Evolutionary conservation across 2,888 invertebrate genomes (phyloP), one percentile per base, ranked within the genome.

Genomic region (Isoperla grammatica): DNA sequence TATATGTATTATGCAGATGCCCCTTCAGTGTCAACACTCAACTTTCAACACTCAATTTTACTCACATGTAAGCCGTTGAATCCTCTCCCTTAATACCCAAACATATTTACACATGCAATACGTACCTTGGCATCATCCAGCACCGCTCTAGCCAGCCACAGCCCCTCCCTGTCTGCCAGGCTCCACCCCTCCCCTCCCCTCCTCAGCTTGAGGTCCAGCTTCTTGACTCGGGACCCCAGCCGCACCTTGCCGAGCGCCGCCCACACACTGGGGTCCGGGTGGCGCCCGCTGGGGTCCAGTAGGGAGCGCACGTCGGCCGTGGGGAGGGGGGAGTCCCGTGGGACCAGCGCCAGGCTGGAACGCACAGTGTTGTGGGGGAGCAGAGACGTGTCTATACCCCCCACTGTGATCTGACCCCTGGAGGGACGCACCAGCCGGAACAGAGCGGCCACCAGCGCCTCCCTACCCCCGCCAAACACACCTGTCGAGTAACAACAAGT

Each of bases 131-230:
- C 37, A 11, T 39, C 8, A 39, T 15, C 39, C 12, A 53, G 9
- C 35, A 53, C 35, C 4, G 39, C 53, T 17, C 39, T 37, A 15
- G 53, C 53, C 37, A 53, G 19, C 53, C 53, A 53, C 39, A 53
- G 11, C 39, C 37, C 13, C 17, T 53, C 39, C 12, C 53, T 17
- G 15, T 50, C 49, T 11, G 15, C 29, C 13, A 50, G 35, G 12
- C 29, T 11, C 13, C 22, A n/a, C 15, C 29, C 49, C 35, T 23
- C 13, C n/a, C 49, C 23, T 29, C 23, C 35, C 15, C 42, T 13
- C 42, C 15, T 3, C 42, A 40, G 42, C 42, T 22, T 12, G 29
- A 15, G n/a, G 35, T 20, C 49, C 49, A 29, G 20, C 17, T n/a
- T 22, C n/a, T 49, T 29, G 13, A 20, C 20, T 6, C 20, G 20